Base-by-base conservation (phyloP, 2,797 vertebrate species). In the Rhabdophis nuchalis region DNA sequence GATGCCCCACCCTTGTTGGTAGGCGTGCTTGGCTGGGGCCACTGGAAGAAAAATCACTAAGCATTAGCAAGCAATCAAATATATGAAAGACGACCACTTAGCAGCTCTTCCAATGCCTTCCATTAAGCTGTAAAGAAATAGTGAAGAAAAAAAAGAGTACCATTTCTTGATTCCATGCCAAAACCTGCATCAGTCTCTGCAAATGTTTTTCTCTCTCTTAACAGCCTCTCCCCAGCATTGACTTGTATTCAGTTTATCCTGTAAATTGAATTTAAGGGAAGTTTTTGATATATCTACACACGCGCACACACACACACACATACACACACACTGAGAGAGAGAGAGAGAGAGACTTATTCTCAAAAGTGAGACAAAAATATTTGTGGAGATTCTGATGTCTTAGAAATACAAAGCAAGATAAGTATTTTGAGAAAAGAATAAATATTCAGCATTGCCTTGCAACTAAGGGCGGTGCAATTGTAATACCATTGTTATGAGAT, bases 41-140 rank as follows among this genome's bases (percentile, higher is more conserved):
- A 53, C 18, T 92, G 86, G 29, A 52, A 46, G 27, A 72, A 88
- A 58, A 52, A 41, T 61, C 54, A 54, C 23, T 52, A 10, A 91
- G 36, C 50, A 85, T 92, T 89, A 89, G 87, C 57, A 85, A 60
- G 56, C 87, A 89, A 64, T 82, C 87, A 85, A 53, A 58, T 64
- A 54, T 46, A 86, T 10, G 20, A 60, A 85, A 92, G 61, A 87
- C 5, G 60, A 58, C 53, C 91, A 61, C 72, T 89, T 61, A 61
- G 52, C 23, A 54, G 25, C n/a, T 56, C 13, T 46, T 91, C 32
- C n/a, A 36, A 2, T 36, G n/a, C 23, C 58, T 88, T 85, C 87
- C 64, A 88, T 57, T 52, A 60, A 36, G 50, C 91, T 89, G 72
- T 61, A 82, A 82, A 90, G 68, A 56, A 86, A 86, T 86, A 60